Conservation (phyloP, 2,888 invertebrate genomes). For the Macrosoma leucophasiata region DNA sequence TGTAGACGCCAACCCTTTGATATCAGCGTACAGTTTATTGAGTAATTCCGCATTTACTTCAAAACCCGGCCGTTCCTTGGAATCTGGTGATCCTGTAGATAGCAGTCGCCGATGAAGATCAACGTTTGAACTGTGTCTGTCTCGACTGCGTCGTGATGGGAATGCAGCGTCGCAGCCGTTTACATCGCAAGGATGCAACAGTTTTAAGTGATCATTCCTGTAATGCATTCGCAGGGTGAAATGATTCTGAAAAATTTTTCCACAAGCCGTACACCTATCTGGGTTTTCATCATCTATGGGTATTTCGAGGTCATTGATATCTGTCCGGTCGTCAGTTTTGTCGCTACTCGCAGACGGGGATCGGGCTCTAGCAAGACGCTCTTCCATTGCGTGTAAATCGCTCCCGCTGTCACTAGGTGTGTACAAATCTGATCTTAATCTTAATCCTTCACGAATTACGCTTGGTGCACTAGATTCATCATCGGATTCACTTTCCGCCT, state of each 20-base stretch:
- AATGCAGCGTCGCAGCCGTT: slow-evolving; percentile 94
- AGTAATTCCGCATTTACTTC: slow-evolving; percentile 88
- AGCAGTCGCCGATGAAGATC: slow-evolving; percentile 68
- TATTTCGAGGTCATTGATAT: slow-evolving; percentile 79
- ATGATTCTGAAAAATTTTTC: slow-evolving; percentile 92
- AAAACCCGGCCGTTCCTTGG: slow-evolving; percentile 72
- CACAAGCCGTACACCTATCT: slow-evolving; percentile 88
- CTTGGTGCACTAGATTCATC: slow-evolving; percentile 68
- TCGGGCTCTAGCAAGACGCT: slow-evolving; percentile 68
- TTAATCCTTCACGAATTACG: slow-evolving; percentile 64
- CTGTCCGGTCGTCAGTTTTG: slow-evolving; percentile 55
- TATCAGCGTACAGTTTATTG: slow-evolving; percentile 87
- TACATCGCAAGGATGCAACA: slow-evolving; percentile 92
- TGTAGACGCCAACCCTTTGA: slow-evolving; percentile 76
- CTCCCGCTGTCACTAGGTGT: slow-evolving; percentile 72
- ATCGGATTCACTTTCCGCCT: slow-evolving; percentile 71
- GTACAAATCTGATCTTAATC: slow-evolving; percentile 62
- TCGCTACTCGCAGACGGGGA: slow-evolving; percentile 67
- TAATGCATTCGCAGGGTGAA: slow-evolving; percentile 93
- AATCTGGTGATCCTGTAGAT: slow-evolving; percentile 64
- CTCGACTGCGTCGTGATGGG: slow-evolving; percentile 85
- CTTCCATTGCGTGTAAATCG: slow-evolving; percentile 69
- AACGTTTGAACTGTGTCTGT: slow-evolving; percentile 76
- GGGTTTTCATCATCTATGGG: slow-evolving; percentile 93
- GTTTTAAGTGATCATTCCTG: slow-evolving; percentile 91